Conservation (phyloP, 2,113 vertebrate genomes). For the Psammodynastes pulverulentus region DNA sequence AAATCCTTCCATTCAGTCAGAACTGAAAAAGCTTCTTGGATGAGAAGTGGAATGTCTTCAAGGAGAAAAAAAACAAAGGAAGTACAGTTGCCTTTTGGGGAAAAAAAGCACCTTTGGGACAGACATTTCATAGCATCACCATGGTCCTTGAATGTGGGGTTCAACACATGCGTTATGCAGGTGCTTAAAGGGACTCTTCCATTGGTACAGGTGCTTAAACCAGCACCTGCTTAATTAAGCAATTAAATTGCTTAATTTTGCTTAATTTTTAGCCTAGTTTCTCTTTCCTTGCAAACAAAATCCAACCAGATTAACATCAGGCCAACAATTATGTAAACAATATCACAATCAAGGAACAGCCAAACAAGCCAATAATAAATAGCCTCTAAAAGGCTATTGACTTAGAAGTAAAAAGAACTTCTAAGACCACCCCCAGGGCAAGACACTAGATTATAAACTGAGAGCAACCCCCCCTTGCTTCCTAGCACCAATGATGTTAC, state of each 20-base stretch:
- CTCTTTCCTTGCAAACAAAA: background rate
- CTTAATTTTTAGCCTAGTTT: slow-evolving; percentile 1
- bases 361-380: background rate
- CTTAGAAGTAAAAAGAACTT: background rate
- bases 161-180: background rate
- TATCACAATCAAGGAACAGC: background rate
- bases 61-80: background rate
- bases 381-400: background rate
- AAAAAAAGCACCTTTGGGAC: background rate
- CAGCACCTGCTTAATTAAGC: too few relatives aligned
- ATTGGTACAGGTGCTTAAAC: background rate
- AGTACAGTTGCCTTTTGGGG: background rate
- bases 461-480: background rate
- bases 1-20: background rate
- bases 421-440: background rate
- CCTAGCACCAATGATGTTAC: background rate
- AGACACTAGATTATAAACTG: background rate
- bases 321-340: background rate
- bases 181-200: background rate
- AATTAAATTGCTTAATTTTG: background rate
- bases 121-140: background rate
- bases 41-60: background rate
- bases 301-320: background rate
- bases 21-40: background rate
- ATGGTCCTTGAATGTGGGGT: background rate